Conservation (phyloP, 1,140 invertebrate genomes). For the Brachionus calyciflorus region DNA sequence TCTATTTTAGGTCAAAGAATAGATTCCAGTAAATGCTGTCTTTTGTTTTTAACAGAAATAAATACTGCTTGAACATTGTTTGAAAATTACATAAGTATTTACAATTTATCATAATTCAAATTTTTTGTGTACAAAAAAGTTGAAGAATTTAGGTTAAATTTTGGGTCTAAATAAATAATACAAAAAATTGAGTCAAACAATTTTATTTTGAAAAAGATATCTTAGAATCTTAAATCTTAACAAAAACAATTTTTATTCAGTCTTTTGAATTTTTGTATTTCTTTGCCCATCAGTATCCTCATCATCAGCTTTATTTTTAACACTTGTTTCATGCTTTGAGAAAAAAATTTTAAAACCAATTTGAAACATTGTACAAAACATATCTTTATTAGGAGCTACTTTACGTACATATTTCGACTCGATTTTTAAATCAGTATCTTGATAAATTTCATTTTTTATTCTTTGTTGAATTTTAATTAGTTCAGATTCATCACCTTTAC, state of each 20-base stretch:
- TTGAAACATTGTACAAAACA: conserved; percentile 71
- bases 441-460: conserved; percentile 68
- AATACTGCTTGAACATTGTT: too few relatives aligned
- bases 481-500: conserved; percentile 56
- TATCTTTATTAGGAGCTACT: conserved; percentile 87
- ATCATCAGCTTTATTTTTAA: conserved; percentile 17
- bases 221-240: too few relatives aligned
- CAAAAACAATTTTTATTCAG: neutral
- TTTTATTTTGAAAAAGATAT: too few relatives aligned
- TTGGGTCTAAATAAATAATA: too few relatives aligned
- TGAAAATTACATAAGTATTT: too few relatives aligned
- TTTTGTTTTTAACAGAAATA: too few relatives aligned
- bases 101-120: too few relatives aligned
- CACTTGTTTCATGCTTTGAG: neutral
- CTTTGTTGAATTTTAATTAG: conserved; percentile 61
- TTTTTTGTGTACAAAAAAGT: too few relatives aligned
- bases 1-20: too few relatives aligned
- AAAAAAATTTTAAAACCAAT: conserved; percentile 19
- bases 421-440: conserved; percentile 64
- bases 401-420: conserved; percentile 76
- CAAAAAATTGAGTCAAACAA: too few relatives aligned
- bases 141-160: too few relatives aligned
- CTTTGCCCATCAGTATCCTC: conserved; percentile 1
- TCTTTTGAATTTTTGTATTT: conserved; percentile 24
- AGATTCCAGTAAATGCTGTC: too few relatives aligned